Evolutionary conservation across 1,140 invertebrate species (phyloP).

Genomic region (Heterodera carotae): DNA sequence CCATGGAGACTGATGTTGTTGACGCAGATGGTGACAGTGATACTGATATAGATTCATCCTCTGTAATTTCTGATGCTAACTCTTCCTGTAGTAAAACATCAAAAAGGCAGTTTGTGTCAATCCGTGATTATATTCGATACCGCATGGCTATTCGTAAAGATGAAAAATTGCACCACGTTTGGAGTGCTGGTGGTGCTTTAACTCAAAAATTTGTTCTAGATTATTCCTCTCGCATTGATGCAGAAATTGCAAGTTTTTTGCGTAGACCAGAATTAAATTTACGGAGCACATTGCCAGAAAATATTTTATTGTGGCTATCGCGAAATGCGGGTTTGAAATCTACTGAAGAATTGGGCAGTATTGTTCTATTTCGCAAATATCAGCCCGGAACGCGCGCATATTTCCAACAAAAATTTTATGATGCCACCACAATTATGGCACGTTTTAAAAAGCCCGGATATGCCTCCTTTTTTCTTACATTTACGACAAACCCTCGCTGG

Average conservation of each 20-base stretch:
- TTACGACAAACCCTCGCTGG: too few species aligned
- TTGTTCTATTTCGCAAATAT: too few species aligned
- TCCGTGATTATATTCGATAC: neutral
- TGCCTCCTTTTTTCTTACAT: too few species aligned
- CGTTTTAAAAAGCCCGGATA: too few species aligned
- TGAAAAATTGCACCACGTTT: neutral
- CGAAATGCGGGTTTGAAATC: neutral
- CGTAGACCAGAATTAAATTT: neutral
- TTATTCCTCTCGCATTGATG: neutral
- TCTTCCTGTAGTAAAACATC: too few species aligned
- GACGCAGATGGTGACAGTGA: too few species aligned
- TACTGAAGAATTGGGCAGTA: neutral
- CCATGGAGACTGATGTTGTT: too few species aligned
- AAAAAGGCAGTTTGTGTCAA: neutral
- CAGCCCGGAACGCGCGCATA: neutral
- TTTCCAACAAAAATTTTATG: too few species aligned
- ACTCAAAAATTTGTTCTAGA: slow-evolving; percentile 1
- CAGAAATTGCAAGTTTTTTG: neutral
- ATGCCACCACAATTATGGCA: too few species aligned
- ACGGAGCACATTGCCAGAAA: neutral
- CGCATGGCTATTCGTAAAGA: neutral
- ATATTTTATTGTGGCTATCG: neutral
- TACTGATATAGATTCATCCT: too few species aligned
- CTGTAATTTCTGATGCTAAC: neutral
- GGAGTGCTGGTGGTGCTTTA: neutral